phyloP scores from a whole-genome alignment of 2,113 vertebrate species.

The Camarhynchus parvulus region DNA sequence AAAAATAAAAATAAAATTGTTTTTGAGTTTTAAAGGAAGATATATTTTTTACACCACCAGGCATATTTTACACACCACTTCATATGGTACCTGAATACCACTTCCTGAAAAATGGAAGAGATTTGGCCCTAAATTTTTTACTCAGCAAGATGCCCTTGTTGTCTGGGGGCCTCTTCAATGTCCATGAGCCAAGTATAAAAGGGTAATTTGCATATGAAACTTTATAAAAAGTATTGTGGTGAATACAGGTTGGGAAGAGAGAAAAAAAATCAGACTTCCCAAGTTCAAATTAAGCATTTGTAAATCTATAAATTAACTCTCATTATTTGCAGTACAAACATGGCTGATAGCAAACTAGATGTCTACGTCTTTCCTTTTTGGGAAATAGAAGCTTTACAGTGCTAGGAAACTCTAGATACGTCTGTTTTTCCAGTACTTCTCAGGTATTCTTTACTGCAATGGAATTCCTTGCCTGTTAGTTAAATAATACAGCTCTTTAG shows the following conservation, averaged over 20 bases:
- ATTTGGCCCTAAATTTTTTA: not conserved
- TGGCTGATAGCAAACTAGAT: not conserved
- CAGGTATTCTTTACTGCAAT: not conserved
- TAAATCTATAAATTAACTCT: not conserved
- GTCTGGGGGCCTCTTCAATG: not conserved
- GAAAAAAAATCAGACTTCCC: not conserved
- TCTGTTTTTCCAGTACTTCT: not conserved
- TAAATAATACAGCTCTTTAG: not conserved
- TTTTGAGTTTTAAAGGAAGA: not conserved
- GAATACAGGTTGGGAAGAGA: not conserved
- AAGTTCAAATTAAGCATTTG: not conserved
- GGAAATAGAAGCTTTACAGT: not conserved
- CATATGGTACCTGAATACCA: not conserved
- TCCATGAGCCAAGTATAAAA: not conserved
- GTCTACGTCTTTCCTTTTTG: not conserved
- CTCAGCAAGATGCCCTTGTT: not conserved
- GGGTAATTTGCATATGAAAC: not conserved
- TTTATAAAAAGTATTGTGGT: not conserved
- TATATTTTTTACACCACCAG: not conserved
- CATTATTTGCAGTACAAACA: not conserved
- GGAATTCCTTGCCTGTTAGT: not conserved
- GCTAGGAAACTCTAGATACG: not conserved
- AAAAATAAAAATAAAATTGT: not conserved
- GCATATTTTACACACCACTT: not conserved
- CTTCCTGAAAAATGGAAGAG: not conserved